Evolutionary conservation across 2,888 invertebrate species (phyloP), one percentile per base, ranked within the genome.

Genomic region (Ophioninae sp.): DNA sequence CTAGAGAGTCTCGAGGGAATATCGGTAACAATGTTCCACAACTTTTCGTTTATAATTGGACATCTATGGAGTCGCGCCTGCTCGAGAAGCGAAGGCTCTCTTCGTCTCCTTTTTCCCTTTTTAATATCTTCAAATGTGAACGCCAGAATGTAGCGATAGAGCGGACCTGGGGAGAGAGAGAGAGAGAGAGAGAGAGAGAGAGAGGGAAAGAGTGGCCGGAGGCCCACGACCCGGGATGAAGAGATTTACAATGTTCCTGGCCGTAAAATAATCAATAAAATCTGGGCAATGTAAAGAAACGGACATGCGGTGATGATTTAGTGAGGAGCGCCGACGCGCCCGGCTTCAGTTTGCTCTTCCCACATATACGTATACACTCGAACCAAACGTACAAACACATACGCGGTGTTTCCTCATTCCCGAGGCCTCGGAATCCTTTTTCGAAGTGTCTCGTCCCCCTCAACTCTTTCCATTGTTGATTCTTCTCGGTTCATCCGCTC

Each of bases 211-310:
- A 67, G 73, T 65, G 77, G 63, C 83, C 79, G 74, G 77, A 85
- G 81, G 78, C 82, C 80, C 83, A 72, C 83, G 74, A 81, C 88
- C 87, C 88, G 86, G 89, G 88, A 91, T 92, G 90, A 91, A 91
- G 91, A 92, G 92, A 92, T 92, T 92, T 92, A 92, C 92, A 92
- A 90, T 92, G 91, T 91, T 91, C 91, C 88, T 87, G 90, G 89
- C 89, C 91, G 90, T 92, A 92, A 92, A 92, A 92, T 92, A 92
- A 92, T 92, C 92, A 92, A 92, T 92, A 92, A 92, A 92, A 92
- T 92, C 90, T 88, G 88, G 81, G 88, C 90, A 91, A 91, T 91
- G 92, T 91, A 92, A 92, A 91, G 91, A 91, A 91, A 91, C 89
- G 87, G 91, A 92, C 92, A 90, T 90, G 91, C 90, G 89, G 89